Percentiles rank a stretch among this genome's conserved stretches.
These are phyloP conservation scores for Petrocephalus microphthalmus DNA, from an alignment of 2,113 vertebrate genomes.

Conservation along the genomic window DNA sequence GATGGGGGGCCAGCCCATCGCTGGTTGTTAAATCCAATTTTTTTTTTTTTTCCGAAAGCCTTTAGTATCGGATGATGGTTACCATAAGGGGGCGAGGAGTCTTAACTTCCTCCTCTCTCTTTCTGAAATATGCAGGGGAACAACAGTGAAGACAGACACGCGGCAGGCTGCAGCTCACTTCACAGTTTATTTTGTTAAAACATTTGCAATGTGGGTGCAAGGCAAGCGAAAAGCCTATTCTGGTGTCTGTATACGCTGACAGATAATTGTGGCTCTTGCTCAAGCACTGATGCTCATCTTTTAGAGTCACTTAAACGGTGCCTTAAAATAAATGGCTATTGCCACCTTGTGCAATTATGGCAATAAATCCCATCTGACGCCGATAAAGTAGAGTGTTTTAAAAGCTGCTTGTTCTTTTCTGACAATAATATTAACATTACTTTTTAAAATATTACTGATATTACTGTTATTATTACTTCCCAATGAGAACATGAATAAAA, in stretches of 20 bases:
- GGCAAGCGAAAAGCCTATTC: neutral
- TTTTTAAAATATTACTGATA: neutral
- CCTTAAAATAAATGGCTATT: slow-evolving; percentile 14
- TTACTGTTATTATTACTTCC: neutral
- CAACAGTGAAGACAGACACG: neutral
- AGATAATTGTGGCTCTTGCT: neutral
- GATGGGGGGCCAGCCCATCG: too few relatives aligned
- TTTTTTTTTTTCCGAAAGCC: neutral
- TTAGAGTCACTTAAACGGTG: neutral
- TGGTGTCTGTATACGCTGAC: neutral
- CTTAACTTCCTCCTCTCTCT: neutral
- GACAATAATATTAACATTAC: neutral
- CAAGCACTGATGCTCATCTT: neutral
- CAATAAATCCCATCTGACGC: neutral
- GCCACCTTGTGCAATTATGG: neutral
- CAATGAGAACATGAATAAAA: neutral
- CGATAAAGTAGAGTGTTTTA: neutral
- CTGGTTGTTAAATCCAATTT: neutral
- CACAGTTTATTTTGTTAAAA: slow-evolving; percentile 8
- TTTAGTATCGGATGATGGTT: neutral
- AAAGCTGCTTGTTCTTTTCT: neutral
- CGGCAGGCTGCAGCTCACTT: neutral
- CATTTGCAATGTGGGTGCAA: neutral
- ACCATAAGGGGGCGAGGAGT: neutral
- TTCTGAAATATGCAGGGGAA: neutral